phyloP scores from a whole-genome alignment of 2,888 invertebrate genomes.

The Alviniconcha strummeri region DNA sequence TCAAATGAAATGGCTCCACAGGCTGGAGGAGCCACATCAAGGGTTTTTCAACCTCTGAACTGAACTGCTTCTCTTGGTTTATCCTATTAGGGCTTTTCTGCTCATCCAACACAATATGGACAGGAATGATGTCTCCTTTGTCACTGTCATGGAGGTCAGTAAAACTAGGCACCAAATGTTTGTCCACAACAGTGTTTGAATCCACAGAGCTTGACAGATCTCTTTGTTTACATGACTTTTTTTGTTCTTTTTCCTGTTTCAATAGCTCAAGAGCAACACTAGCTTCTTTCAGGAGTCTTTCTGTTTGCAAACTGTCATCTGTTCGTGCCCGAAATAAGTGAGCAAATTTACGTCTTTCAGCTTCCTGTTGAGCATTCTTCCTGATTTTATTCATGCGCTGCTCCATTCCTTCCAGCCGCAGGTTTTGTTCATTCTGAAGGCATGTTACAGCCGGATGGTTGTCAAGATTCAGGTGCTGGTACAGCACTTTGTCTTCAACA shows the following conservation, averaged over 20 bases:
- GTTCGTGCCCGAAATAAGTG: slow-evolving; percentile 60
- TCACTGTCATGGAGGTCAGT: slow-evolving; percentile 43
- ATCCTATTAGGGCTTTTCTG: slow-evolving; percentile 31
- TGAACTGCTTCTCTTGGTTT: slow-evolving; percentile 35
- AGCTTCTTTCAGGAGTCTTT: slow-evolving; percentile 54
- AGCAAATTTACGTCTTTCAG: slow-evolving; percentile 63
- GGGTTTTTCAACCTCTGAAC: slow-evolving; percentile 18
- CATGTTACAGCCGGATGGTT: slow-evolving; percentile 62
- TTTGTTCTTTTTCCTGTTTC: slow-evolving; percentile 42
- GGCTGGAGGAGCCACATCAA: slow-evolving; percentile 30
- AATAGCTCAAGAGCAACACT: slow-evolving; percentile 51
- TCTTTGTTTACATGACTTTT: slow-evolving; percentile 34
- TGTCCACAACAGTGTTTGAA: background rate
- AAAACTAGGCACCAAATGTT: no score
- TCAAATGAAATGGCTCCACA: slow-evolving; percentile 42
- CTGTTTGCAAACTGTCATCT: slow-evolving; percentile 48
- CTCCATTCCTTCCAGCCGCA: slow-evolving; percentile 63
- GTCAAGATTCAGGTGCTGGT: slow-evolving; percentile 46
- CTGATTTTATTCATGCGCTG: slow-evolving; percentile 59
- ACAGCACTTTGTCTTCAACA: no score
- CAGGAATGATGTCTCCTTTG: slow-evolving; percentile 66
- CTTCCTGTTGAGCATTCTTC: slow-evolving; percentile 62
- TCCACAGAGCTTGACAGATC: slow-evolving; percentile 13
- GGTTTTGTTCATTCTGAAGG: slow-evolving; percentile 65
- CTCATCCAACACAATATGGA: slow-evolving; percentile 48